Evolutionary conservation across 2,113 vertebrate genomes (phyloP).

Genomic region (Arvicanthis niloticus): DNA sequence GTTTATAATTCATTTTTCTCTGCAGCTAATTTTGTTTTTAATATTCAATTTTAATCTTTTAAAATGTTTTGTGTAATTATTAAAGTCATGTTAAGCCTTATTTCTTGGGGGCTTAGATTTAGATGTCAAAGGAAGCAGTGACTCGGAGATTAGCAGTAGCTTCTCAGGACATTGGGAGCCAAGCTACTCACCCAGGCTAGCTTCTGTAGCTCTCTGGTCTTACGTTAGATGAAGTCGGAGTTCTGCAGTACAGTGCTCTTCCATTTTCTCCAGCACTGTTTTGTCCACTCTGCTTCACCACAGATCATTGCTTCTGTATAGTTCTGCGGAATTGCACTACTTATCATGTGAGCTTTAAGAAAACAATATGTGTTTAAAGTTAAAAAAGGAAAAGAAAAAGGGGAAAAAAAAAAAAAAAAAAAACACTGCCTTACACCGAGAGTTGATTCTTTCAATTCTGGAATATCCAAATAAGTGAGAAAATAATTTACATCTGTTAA

Average conservation of each 20-base stretch:
- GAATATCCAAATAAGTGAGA: slow-evolving; percentile 5
- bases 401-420: not conserved
- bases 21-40: slow-evolving; percentile 32
- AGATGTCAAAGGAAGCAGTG: not conserved
- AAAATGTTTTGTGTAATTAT: not conserved
- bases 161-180: not conserved
- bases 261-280: not conserved
- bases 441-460: slow-evolving; percentile 28
- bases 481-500: slow-evolving; percentile 40
- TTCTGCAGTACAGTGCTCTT: not conserved
- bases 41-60: slow-evolving; percentile 4
- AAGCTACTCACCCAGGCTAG: not conserved
- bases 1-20: slow-evolving; percentile 38
- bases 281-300: not conserved
- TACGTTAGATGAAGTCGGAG: not conserved
- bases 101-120: not conserved
- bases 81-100: not conserved
- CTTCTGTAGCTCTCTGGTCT: not conserved
- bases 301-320: not conserved
- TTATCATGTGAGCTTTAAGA: slow-evolving; percentile 40
- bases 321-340: not conserved
- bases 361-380: not conserved
- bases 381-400: not conserved
- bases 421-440: slow-evolving; percentile 6
- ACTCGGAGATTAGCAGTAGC: not conserved